Evolutionary conservation across 2,113 vertebrate genomes (phyloP).

Genomic region (Salvelinus alpinus): DNA sequence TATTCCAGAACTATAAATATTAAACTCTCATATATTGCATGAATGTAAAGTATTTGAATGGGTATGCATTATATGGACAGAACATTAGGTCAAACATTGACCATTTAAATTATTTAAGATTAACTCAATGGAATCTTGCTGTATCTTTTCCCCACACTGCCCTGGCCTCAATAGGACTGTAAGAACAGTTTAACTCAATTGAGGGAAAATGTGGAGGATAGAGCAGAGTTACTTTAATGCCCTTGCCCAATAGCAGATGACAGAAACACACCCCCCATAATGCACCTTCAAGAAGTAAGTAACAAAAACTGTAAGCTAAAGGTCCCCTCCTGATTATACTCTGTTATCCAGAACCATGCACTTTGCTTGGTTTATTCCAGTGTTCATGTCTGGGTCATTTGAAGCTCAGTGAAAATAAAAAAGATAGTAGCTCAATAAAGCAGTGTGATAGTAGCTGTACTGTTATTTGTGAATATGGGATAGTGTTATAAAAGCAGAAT

Average conservation of each 20-base stretch:
- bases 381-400: background rate
- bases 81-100: too few species aligned
- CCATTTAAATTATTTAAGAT: too few species aligned
- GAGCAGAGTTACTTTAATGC: background rate
- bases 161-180: background rate
- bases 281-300: background rate
- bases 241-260: background rate
- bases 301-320: background rate
- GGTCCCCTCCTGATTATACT: background rate
- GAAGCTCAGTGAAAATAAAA: background rate
- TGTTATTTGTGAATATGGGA: background rate
- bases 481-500: background rate
- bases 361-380: background rate
- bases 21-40: too few species aligned
- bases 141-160: too few species aligned
- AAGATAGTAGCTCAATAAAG: background rate
- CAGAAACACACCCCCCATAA: background rate
- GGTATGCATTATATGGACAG: too few species aligned
- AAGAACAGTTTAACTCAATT: background rate
- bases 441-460: background rate
- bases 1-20: too few species aligned
- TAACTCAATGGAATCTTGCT: too few species aligned
- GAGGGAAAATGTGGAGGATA: background rate
- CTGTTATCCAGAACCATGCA: background rate
- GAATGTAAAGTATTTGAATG: too few species aligned